phyloP scores from a whole-genome alignment of 1,140 invertebrate species.

The Sycophila sp. region DNA sequence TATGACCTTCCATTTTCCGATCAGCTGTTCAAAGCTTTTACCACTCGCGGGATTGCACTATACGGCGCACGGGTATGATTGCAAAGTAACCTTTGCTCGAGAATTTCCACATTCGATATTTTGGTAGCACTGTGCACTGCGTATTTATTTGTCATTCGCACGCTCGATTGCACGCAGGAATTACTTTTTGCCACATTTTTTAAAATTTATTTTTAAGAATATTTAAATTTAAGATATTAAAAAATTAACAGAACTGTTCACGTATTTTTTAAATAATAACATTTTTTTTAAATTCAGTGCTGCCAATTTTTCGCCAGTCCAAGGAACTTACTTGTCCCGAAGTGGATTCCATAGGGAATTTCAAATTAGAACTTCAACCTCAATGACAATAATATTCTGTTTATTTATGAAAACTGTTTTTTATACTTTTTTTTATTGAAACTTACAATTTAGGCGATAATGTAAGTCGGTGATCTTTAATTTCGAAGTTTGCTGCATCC shows the following conservation, averaged over 20 bases:
- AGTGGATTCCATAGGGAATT: not conserved
- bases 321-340: too few relatives aligned
- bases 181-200: not conserved
- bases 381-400: not conserved
- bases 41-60: conserved; percentile 24
- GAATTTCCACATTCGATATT: too few relatives aligned
- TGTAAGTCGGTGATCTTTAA: not conserved
- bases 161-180: not conserved
- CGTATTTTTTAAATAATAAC: too few relatives aligned
- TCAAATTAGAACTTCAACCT: not conserved
- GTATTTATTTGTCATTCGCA: too few relatives aligned
- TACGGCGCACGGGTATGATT: too few relatives aligned
- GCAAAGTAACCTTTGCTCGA: too few relatives aligned
- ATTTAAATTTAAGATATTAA: not conserved
- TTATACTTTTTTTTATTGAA: not conserved
- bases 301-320: too few relatives aligned
- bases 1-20: conserved; percentile 35
- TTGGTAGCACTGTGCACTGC: not conserved
- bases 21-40: conserved; percentile 34
- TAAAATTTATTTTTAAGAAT: not conserved
- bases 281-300: too few relatives aligned
- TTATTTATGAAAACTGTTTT: too few relatives aligned
- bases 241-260: too few relatives aligned
- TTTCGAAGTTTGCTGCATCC: too few relatives aligned
- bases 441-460: not conserved